phyloP scores from a whole-genome alignment of 1,140 invertebrate genomes.

The Cotesia chilonis region DNA sequence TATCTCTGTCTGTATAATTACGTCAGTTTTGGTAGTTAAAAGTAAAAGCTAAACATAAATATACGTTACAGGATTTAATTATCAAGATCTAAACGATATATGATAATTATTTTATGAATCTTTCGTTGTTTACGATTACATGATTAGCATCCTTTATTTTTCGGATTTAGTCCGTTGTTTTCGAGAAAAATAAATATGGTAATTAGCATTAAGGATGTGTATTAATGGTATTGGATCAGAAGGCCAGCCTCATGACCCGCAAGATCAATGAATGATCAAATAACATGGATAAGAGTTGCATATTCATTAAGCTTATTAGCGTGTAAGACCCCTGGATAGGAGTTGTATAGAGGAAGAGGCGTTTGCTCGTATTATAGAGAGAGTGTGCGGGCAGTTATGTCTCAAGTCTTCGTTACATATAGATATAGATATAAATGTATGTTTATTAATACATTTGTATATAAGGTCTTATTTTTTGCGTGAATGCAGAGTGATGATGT shows the following conservation, averaged over 20 bases:
- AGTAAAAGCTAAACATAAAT: no score
- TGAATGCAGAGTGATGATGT: conserved; percentile 37
- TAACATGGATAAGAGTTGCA: conserved; percentile 43
- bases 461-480: conserved; percentile 30
- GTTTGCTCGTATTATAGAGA: conserved; percentile 5
- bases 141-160: no score
- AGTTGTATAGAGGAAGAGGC: background rate
- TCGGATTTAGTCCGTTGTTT: background rate
- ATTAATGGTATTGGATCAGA: conserved; percentile 30
- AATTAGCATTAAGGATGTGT: conserved; percentile 13
- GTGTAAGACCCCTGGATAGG: conserved; percentile 8
- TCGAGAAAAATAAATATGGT: background rate
- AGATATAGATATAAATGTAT: conserved; percentile 22
- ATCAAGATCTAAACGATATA: no score
- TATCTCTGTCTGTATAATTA: no score
- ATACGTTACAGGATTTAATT: no score
- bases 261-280: conserved; percentile 56
- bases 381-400: no score
- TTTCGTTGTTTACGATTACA: no score
- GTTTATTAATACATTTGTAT: background rate
- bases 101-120: no score
- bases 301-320: conserved; percentile 36
- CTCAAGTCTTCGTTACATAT: background rate
- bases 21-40: no score
- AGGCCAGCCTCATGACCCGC: conserved; percentile 49